These are phyloP conservation scores for Dicentrarchus labrax DNA, from an alignment of 2,113 vertebrate genomes.

Conservation along the genomic window DNA sequence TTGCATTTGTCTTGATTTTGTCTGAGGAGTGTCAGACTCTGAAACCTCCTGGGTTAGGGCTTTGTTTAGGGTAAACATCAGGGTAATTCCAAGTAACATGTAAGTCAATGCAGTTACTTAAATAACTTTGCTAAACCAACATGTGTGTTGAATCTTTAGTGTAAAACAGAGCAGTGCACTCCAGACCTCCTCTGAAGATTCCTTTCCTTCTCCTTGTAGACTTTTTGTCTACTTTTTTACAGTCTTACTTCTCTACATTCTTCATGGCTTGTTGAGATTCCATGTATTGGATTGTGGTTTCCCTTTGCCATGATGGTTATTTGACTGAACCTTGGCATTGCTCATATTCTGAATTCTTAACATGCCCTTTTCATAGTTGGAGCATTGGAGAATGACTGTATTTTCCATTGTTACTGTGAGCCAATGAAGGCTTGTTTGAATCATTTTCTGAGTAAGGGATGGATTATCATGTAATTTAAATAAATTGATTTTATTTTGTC, in stretches of 20 bases:
- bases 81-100: neutral
- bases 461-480: neutral
- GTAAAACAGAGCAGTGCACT: constrained; percentile 23
- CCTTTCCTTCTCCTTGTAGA: constrained; percentile 28
- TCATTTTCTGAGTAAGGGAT: neutral
- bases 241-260: constrained; percentile 61
- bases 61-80: neutral
- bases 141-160: constrained; percentile 19
- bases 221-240: constrained; percentile 30
- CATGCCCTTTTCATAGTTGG: constrained; percentile 50
- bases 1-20: neutral
- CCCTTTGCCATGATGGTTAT: constrained; percentile 59
- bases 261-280: constrained; percentile 67
- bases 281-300: constrained; percentile 64
- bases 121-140: constrained; percentile 10
- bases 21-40: neutral
- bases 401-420: constrained; percentile 48
- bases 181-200: constrained; percentile 43
- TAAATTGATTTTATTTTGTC: neutral
- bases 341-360: constrained; percentile 62
- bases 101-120: neutral
- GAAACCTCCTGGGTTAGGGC: neutral
- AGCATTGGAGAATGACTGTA: constrained; percentile 30
- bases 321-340: constrained; percentile 63
- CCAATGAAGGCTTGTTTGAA: constrained; percentile 41